Percentiles rank a stretch among this genome's conserved stretches.
Conservation (phyloP, 2,797 vertebrate species). For the Periparus ater region DNA sequence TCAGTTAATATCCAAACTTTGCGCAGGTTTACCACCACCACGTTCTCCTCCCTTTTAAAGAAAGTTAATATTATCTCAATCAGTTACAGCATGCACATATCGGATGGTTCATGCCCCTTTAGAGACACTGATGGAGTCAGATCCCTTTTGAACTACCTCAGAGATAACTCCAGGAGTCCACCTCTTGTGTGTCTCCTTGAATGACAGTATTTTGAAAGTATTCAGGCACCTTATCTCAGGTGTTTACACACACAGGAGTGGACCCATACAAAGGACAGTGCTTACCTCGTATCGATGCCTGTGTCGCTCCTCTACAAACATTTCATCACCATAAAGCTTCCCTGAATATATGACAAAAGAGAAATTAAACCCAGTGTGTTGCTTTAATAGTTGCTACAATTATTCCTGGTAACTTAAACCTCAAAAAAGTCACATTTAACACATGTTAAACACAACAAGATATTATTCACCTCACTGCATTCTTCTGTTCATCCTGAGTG, state of each 20-base stretch:
- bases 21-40: not conserved
- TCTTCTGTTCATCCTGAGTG: not conserved
- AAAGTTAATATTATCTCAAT: not conserved
- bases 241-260: not conserved
- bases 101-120: not conserved
- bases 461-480: not conserved
- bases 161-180: not conserved
- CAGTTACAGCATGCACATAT: not conserved
- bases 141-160: not conserved
- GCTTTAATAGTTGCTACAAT: not conserved
- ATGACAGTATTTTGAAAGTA: not conserved
- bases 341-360: slow-evolving; percentile 63
- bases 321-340: slow-evolving; percentile 76
- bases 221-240: not conserved
- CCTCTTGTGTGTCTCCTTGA: not conserved
- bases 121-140: not conserved
- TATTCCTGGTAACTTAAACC: not conserved
- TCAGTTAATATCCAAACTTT: not conserved
- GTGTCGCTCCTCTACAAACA: slow-evolving; percentile 80
- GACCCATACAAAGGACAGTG: not conserved
- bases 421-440: not conserved
- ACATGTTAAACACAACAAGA: not conserved
- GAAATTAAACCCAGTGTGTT: not conserved
- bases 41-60: not conserved
- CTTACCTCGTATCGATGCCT: slow-evolving; percentile 81